Evolutionary conservation across 2,797 vertebrate species (phyloP).

Genomic region (Ctenopoma multispine): DNA sequence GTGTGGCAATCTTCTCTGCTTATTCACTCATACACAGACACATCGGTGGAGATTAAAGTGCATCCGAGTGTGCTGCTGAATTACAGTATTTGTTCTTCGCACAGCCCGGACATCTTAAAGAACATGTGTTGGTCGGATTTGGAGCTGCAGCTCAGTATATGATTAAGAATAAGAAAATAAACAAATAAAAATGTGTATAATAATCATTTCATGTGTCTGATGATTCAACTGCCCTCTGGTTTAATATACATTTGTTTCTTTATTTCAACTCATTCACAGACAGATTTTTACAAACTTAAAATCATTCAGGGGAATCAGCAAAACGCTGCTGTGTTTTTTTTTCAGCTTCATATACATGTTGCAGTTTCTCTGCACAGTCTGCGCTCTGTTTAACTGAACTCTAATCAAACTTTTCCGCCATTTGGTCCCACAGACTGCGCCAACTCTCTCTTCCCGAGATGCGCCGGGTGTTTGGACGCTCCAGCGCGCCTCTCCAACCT

Average conservation of each 20-base stretch:
- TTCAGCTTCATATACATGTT: not conserved
- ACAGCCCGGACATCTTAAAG: not conserved
- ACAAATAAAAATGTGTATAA: not conserved
- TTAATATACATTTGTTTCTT: no score
- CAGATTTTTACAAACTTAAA: not conserved
- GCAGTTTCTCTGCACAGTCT: not conserved
- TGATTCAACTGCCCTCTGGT: not conserved
- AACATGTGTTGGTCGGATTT: slow-evolving; percentile 1
- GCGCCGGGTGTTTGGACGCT: not conserved
- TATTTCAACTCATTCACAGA: not conserved
- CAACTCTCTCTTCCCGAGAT: not conserved
- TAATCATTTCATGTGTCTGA: not conserved
- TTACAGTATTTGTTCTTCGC: slow-evolving; percentile 17
- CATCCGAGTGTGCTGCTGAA: slow-evolving; percentile 45
- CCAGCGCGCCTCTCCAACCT: not conserved
- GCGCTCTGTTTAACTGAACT: slow-evolving; percentile 4
- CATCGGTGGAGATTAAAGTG: slow-evolving; percentile 38
- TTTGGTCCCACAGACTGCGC: slow-evolving; percentile 12
- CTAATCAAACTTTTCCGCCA: slow-evolving; percentile 38
- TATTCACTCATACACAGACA: slow-evolving; percentile 21
- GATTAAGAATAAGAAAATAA: not conserved
- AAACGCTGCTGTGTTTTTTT: no score
- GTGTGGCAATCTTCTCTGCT: not conserved
- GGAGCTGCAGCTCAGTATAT: not conserved
- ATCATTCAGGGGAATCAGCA: not conserved